Base-by-base conservation (phyloP, 1,140 invertebrate species). In the Cotesia glomerata region DNA sequence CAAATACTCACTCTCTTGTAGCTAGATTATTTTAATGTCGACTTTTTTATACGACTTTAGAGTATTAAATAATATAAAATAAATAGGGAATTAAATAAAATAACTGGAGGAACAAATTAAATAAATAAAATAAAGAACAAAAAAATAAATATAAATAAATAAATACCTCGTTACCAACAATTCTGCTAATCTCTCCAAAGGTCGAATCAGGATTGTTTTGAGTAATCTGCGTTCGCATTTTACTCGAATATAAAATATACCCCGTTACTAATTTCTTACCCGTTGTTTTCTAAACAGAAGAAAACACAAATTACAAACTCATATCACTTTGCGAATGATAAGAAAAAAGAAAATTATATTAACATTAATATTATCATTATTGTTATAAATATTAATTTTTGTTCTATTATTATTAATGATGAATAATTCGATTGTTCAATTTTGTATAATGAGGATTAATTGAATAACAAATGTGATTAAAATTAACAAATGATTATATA, bases 231-330 rank as follows among this genome's bases (percentile, higher is more conserved):
- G 92, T 97, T 89, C 98, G 90, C 49, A 98, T 93, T 88, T 99
- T 98, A 84, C 97, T 95, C 13, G 98, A 98, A 89, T 98, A 99
- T 32, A 99, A 90, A 81, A 99, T 99, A 88, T 99, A 99, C 9
- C 98, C 98, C 79, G 97, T 98, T 73, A 98, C 95, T 76, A 97
- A 90, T 90, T 97, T 97, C 86, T 94, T 94, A 76, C 91, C 91
- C 76, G 89, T 89, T 82, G 92, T 89, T 89, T 95, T 95, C 89
- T 92, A 86, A 87, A 87, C 84, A 87, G 82, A 86, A 84, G 80
- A 85, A 66, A 77, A 86, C 79, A 85, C 73, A 84, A 84, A 84
- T 82, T 85, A 82, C 80, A 85, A 84, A 79, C 39, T 49, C 18
- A 54, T 35, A 32, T 13, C 16, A 66, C 13, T 26, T 7, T 49